Base-by-base conservation (phyloP, 2,888 invertebrate genomes). In the Odontocerum albicorne region DNA sequence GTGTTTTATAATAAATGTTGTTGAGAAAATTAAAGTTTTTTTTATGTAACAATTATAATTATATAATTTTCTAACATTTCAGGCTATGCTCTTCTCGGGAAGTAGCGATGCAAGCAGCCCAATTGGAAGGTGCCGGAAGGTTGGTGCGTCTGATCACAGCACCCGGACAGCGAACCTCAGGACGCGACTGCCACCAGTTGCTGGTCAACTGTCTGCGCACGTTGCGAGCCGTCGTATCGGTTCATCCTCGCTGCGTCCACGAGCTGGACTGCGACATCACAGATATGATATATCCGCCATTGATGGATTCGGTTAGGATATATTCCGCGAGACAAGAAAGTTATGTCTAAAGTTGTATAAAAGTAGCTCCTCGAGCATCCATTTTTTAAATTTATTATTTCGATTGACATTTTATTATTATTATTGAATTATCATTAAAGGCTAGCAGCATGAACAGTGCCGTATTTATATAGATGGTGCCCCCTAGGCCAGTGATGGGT, bases 251-350 rank as follows among this genome's bases (percentile, higher is more conserved):
- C 58, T 67, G 65, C 66, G 71, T 64, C 62, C 74, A 83, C 62
- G 87, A 90, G 64, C 82, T 87, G 2, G 82, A 85, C 52, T 56
- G 50, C 13, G 60, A 60, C 44, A 50, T 60, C 10, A 49, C 57
- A 1, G 16, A 15, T 2, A 78, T 91, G 69, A 82, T 91, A 50
- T 80, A 84, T 66, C 89, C 90, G 1, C 82, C 86, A 65, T 73
- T 90, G 8, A 81, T 90, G 72, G 90, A 91, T 67, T 88, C 90
- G 0, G 86, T 90, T 62, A 82, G 90, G 69, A 76, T 87, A 31
- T 90, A 89, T 70, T 89, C 90, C 0, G 84, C 87, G 19, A 85
- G 87, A 63, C 87, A 87, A 68, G 90, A 90, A 70, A 90, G 90
- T 68, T 89, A 88, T 68, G 90, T 90, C 35, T 62, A 60, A 50